A percentile compares a stretch with the other conserved stretches of the same genome.
These are phyloP conservation scores for Stratiomys singularior DNA, from an alignment of 2,888 invertebrate genomes.

Conservation along the genomic window DNA sequence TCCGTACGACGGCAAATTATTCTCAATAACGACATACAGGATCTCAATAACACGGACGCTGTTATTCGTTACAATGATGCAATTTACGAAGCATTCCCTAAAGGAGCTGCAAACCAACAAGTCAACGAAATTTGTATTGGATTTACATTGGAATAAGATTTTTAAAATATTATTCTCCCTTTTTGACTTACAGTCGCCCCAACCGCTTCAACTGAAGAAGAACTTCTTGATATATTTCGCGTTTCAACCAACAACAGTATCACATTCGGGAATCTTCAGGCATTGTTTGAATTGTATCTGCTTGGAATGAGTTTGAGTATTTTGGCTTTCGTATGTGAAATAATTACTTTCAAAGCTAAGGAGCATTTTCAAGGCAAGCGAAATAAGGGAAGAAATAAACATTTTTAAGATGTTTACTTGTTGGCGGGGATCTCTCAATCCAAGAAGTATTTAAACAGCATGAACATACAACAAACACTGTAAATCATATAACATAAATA, in stretches of 20 bases:
- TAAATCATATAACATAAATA: no score
- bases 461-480: no score
- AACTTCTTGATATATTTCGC: conserved; percentile 43
- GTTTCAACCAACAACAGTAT: conserved; percentile 23
- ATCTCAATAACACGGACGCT: conserved; percentile 41
- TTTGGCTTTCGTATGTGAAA: conserved; percentile 22
- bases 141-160: background rate
- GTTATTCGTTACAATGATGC: conserved; percentile 47
- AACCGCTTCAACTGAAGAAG: conserved; percentile 36
- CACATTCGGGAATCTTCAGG: conserved; percentile 1
- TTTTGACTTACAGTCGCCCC: conserved; percentile 45
- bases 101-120: conserved; percentile 24
- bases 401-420: no score
- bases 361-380: no score
- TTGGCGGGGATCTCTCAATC: no score
- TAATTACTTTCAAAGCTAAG: background rate
- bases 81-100: conserved; percentile 49
- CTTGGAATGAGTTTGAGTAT: conserved; percentile 14
- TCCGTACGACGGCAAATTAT: conserved; percentile 45
- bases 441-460: no score
- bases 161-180: no score
- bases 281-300: conserved; percentile 27
- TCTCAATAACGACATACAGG: conserved; percentile 44
- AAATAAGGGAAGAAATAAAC: no score
- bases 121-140: conserved; percentile 46